Base-by-base conservation (phyloP, 2,888 invertebrate genomes). In the Megastigmus dorsalis region DNA sequence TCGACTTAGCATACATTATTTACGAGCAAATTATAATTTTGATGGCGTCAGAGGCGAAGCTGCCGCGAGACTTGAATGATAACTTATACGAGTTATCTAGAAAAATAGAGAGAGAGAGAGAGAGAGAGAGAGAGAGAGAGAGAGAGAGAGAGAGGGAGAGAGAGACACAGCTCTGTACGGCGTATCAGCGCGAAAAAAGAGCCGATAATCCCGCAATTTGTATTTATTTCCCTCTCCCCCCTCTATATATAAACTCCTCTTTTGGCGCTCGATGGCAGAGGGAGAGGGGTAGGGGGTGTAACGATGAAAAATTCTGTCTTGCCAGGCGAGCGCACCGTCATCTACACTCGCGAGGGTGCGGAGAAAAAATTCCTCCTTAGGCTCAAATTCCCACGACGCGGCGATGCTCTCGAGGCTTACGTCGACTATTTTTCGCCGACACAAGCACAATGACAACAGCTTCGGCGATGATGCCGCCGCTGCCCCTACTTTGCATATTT, bases 141-240 rank as follows among this genome's bases (percentile, higher is more conserved):
- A n/a, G n/a, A n/a, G n/a, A n/a, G n/a, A n/a, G n/a, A n/a, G n/a
- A n/a, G n/a, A n/a, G n/a, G n/a, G n/a, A n/a, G n/a, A n/a, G n/a
- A n/a, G n/a, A n/a, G n/a, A n/a, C n/a, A n/a, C 76, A 80, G 36
- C 9, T 13, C 80, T 79, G 80, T 77, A 78, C 60, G 80, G 77
- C 68, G 78, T 82, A 80, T 83, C 82, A 79, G 81, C 78, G 78
- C 70, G 78, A 79, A 78, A n/a, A n/a, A 81, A 84, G 81, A 81
- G 81, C 80, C 80, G 83, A 84, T 88, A 88, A 88, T 87, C 87
- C 86, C 43, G 85, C 87, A 87, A 88, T 88, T 87, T 88, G 87
- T 88, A 87, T 88, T 87, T 87, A 88, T 88, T 87, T 84, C 82
- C 84, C 78, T 77, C 81, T 80, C 38, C 50, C 30, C 28, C 54